These are phyloP conservation scores for Lipotes vexillifer DNA, from an alignment of 2,113 vertebrate genomes.

Conservation along the genomic window DNA sequence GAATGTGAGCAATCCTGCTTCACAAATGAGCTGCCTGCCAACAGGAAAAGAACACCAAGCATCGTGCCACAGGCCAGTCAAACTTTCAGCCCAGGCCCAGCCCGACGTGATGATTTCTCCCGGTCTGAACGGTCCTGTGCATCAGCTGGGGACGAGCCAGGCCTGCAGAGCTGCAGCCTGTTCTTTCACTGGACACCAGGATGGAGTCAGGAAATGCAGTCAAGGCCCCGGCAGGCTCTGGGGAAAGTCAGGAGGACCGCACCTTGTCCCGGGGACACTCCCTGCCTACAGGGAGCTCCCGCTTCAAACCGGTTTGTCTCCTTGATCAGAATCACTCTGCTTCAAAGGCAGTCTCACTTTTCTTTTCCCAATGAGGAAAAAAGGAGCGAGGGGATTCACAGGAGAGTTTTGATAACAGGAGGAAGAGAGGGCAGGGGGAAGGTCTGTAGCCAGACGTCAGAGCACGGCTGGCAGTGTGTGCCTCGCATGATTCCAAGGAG, in stretches of 20 bases:
- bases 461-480: fast-evolving
- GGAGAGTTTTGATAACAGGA: background rate
- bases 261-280: fast-evolving
- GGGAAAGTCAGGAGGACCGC: background rate
- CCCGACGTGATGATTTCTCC: constrained; percentile 38
- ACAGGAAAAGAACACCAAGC: constrained; percentile 10
- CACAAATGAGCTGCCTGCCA: constrained; percentile 24
- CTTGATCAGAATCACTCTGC: background rate
- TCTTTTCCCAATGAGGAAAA: background rate
- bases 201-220: background rate
- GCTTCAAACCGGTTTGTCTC: background rate
- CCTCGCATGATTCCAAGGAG: background rate
- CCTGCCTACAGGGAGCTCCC: background rate
- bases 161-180: background rate
- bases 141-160: background rate
- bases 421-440: background rate
- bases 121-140: background rate
- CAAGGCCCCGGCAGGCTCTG: background rate
- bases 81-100: background rate
- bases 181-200: background rate
- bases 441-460: background rate
- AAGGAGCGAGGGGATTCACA: background rate
- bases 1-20: constrained; percentile 48
- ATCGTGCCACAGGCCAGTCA: constrained; percentile 24
- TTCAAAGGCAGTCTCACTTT: background rate